These are phyloP conservation scores for Chaetophractus vellerosus DNA, from an alignment of 2,797 vertebrate genomes.

Conservation along the genomic window DNA sequence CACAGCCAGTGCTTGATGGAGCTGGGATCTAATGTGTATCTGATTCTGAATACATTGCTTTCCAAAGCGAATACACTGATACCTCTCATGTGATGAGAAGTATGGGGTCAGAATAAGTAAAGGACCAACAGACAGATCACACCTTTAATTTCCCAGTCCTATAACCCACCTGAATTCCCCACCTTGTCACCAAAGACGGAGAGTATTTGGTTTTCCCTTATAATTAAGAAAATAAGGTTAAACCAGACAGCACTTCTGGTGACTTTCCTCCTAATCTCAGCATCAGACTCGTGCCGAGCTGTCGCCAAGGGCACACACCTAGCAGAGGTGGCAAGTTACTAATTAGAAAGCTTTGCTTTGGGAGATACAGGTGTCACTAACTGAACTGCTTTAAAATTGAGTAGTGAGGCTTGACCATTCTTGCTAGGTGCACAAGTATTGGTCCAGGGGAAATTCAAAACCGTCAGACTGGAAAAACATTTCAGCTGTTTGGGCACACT, in stretches of 20 bases:
- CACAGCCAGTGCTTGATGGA: neutral
- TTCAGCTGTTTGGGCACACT: neutral
- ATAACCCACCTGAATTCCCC: neutral
- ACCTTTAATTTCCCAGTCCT: neutral
- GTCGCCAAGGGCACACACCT: neutral
- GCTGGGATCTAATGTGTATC: neutral
- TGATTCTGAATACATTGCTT: neutral
- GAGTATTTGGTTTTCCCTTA: neutral
- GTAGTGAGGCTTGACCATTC: neutral
- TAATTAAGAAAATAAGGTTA: neutral
- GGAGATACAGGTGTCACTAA: neutral
- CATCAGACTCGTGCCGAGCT: neutral
- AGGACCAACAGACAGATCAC: neutral
- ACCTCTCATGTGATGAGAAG: neutral
- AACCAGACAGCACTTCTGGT: neutral
- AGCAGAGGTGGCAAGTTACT: neutral
- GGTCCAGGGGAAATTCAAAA: neutral
- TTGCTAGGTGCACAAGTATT: neutral
- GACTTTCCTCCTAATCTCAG: conserved; percentile 15
- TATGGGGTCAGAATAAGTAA: neutral
- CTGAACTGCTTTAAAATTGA: neutral
- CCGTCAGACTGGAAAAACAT: conserved; percentile 4
- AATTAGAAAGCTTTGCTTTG: conserved; percentile 15
- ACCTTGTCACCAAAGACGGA: neutral
- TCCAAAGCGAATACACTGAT: neutral